Evolutionary conservation across 2,113 vertebrate species (phyloP).

Genomic region (Excalfactoria chinensis): DNA sequence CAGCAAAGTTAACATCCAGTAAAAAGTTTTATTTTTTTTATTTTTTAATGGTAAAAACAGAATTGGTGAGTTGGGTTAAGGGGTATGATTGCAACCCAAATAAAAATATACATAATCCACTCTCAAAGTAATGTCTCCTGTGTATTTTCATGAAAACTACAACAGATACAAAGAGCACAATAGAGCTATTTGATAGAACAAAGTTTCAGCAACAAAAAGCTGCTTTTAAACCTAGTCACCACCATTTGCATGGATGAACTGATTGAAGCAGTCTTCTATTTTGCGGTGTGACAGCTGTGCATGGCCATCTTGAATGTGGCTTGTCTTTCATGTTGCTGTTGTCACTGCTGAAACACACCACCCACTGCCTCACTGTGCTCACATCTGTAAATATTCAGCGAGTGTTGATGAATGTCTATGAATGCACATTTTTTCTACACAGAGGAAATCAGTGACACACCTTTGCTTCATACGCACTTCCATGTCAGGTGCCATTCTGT

Average conservation of each 20-base stretch:
- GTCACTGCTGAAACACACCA: too few species aligned
- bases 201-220: background rate
- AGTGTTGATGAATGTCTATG: too few species aligned
- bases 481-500: background rate
- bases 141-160: background rate
- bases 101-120: background rate
- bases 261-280: too few species aligned
- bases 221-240: background rate
- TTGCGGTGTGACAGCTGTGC: too few species aligned
- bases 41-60: background rate
- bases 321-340: too few species aligned
- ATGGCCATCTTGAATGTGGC: too few species aligned
- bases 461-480: background rate
- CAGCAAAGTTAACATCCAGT: background rate
- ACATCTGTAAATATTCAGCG: too few species aligned
- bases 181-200: background rate
- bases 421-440: background rate
- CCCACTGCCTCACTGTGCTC: too few species aligned
- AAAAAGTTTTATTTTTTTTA: too few species aligned
- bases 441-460: background rate
- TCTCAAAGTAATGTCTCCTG: background rate
- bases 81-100: background rate
- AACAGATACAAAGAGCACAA: background rate
- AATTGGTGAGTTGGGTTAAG: background rate
- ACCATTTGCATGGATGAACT: background rate